Conservation (phyloP, 2,888 invertebrate genomes). For the Eupithecia subfuscata region DNA sequence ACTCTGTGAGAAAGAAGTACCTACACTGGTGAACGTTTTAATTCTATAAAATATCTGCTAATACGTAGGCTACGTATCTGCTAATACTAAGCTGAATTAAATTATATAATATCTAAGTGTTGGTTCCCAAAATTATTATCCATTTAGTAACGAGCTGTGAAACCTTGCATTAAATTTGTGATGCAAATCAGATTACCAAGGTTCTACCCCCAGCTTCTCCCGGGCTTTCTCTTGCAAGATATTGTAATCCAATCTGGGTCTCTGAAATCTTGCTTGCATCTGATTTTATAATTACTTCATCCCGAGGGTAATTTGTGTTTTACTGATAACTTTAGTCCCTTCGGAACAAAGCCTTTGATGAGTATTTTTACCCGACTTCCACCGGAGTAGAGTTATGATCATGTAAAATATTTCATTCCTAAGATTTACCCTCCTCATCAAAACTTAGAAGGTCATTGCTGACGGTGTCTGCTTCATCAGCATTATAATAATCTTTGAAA, state of each 20-base stretch:
- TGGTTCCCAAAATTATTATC: conserved; percentile 58
- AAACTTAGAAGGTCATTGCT: too few species aligned
- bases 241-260: background rate
- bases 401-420: background rate
- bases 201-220: background rate
- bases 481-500: too few species aligned
- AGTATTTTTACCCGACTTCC: background rate
- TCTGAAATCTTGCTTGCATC: background rate
- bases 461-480: too few species aligned
- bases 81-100: too few species aligned
- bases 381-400: too few species aligned
- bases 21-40: too few species aligned
- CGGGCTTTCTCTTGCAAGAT: background rate
- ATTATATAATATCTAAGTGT: background rate
- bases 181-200: conserved; percentile 56
- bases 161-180: conserved; percentile 68
- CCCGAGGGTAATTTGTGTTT: background rate
- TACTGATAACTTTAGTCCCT: background rate
- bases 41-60: too few species aligned
- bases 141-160: conserved; percentile 69
- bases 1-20: too few species aligned
- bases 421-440: too few species aligned
- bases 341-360: background rate
- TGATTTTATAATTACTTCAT: background rate
- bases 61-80: too few species aligned